Evolutionary conservation across 2,888 invertebrate species (phyloP).

Genomic region (Epistrophe eligans): DNA sequence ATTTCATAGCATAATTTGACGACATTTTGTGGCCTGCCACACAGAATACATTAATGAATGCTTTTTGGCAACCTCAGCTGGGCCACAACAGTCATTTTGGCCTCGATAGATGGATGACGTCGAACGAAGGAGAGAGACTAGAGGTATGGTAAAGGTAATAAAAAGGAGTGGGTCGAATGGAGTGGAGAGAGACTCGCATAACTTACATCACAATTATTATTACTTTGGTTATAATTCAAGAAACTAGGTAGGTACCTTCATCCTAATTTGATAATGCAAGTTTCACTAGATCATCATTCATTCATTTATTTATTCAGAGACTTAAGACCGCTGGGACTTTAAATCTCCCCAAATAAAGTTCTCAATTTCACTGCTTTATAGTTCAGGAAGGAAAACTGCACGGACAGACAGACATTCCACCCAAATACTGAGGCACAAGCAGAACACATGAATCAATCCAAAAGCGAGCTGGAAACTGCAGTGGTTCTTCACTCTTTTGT

Average conservation of each 20-base stretch:
- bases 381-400: background rate
- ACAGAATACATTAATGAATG: slow-evolving; percentile 61
- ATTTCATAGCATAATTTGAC: slow-evolving; percentile 56
- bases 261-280: background rate
- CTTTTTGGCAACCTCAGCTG: slow-evolving; percentile 70
- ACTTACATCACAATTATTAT: slow-evolving; percentile 53
- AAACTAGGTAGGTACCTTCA: background rate
- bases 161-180: background rate
- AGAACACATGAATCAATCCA: slow-evolving; percentile 48
- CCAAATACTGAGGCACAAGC: slow-evolving; percentile 5
- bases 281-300: background rate
- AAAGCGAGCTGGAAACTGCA: slow-evolving; percentile 26
- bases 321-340: background rate
- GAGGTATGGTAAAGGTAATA: background rate
- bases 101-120: slow-evolving; percentile 40
- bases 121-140: background rate
- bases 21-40: slow-evolving; percentile 62
- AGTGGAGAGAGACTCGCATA: slow-evolving; percentile 2
- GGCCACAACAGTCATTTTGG: slow-evolving; percentile 63
- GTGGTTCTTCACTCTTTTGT: slow-evolving; percentile 29
- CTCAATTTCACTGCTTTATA: background rate
- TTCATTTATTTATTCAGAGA: background rate
- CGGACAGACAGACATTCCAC: slow-evolving; percentile 3
- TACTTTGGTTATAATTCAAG: slow-evolving; percentile 6
- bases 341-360: slow-evolving; percentile 8